Evolutionary conservation across 2,888 invertebrate species (phyloP).

Genomic region (Hylaea fasciaria): DNA sequence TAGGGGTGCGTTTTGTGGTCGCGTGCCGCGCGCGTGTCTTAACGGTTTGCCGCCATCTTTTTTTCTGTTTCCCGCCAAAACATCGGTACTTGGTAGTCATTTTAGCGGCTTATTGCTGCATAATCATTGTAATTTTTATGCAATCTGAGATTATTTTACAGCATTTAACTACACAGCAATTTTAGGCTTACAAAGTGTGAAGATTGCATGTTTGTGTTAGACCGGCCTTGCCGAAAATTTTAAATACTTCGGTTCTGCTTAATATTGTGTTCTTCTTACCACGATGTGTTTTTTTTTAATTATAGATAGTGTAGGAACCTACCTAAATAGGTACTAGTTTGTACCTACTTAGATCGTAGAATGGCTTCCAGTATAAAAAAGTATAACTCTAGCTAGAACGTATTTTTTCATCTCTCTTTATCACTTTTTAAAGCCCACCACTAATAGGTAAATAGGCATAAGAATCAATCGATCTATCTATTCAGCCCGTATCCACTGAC

Average conservation of each 20-base stretch:
- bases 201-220: slow-evolving; percentile 46
- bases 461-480: too few relatives aligned
- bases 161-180: slow-evolving; percentile 3
- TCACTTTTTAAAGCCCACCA: too few relatives aligned
- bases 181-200: slow-evolving; percentile 41
- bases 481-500: too few relatives aligned
- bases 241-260: background rate
- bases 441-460: too few relatives aligned
- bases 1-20: slow-evolving; percentile 51
- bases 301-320: too few relatives aligned
- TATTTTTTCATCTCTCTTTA: too few relatives aligned
- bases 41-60: slow-evolving; percentile 66
- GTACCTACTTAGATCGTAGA: too few relatives aligned
- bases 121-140: slow-evolving; percentile 67
- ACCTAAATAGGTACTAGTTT: too few relatives aligned
- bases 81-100: slow-evolving; percentile 30
- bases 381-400: too few relatives aligned
- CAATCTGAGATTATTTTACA: slow-evolving; percentile 47
- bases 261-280: background rate
- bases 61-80: slow-evolving; percentile 47
- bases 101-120: slow-evolving; percentile 51
- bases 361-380: too few relatives aligned
- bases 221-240: background rate
- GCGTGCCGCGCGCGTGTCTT: slow-evolving; percentile 75
- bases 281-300: too few relatives aligned